Evolutionary conservation across 2,113 vertebrate genomes (phyloP), one percentile per base, ranked within the genome.

Genomic region (Calcarius ornatus): DNA sequence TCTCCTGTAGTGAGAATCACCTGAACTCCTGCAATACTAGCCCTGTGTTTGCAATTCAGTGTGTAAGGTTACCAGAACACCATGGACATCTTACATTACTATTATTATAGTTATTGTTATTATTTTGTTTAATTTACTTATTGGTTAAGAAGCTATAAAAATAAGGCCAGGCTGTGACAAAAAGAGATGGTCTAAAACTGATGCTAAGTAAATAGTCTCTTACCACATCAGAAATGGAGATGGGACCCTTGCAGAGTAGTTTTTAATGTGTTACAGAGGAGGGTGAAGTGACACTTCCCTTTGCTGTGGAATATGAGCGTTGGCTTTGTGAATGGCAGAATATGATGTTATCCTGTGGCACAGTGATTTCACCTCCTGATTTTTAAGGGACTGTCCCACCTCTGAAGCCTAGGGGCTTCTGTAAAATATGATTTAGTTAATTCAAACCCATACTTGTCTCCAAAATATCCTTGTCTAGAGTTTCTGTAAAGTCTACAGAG

Each of bases 401-500:
- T 89, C 51, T 78, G 57, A 82, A 71, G 42, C 31, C 33, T 64
- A 43, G 42, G 30, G 60, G 22, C 37, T 75, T 90, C 48, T 76
- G 20, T 13, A 27, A 90, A 83, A 78, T 75, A 54, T n/a, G 60
- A 33, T 77, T 65, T 86, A 20, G 42, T 65, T 90, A 68, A 71
- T 88, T 86, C 1, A 9, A 63, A 80, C 68, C 6, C 8, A 10
- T 43, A 51, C 42, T 23, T 59, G 19, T 86, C 43, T 84, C 37
- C 33, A 82, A 71, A 81, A 75, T 88, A 78, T n/a, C 40, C 31
- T 84, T 83, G 43, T 88, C 64, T 84, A 88, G 42, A 72, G 25
- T 83, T 97, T 96, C 92, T 80, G 73, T 54, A 80, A 93, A 81
- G 50, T 86, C 91, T 94, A 8, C 23, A 78, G 68, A 51, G 76